Evolutionary conservation across 2,797 vertebrate species (phyloP).

Genomic region (Crypturellus tataupa): DNA sequence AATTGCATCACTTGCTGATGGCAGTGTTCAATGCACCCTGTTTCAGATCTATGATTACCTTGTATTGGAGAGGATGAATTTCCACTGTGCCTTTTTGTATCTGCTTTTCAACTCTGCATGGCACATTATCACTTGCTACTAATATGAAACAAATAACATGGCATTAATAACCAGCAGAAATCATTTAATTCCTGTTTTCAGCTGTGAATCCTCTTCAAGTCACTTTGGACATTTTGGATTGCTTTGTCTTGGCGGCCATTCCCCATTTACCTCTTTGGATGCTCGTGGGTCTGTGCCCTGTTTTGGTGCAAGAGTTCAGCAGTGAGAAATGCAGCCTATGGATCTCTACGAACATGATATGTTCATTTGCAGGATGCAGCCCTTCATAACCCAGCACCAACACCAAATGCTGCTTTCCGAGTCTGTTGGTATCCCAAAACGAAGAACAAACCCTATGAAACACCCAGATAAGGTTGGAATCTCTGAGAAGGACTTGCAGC

Average conservation of each 20-base stretch:
- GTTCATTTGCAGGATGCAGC: not conserved
- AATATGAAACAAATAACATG: not conserved
- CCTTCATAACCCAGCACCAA: not conserved
- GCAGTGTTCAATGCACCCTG: not conserved
- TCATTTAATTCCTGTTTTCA: conserved; percentile 28
- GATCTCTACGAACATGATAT: not conserved
- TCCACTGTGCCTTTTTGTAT: not conserved
- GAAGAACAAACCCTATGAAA: not conserved
- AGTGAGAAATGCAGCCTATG: fast-evolving
- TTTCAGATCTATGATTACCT: not conserved
- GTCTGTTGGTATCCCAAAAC: not conserved
- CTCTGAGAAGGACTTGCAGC: not conserved
- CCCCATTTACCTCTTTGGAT: not conserved
- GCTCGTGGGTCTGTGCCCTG: not conserved
- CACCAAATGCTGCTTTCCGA: not conserved
- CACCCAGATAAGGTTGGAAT: not conserved
- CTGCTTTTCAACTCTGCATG: conserved; percentile 41
- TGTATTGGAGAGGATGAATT: conserved; percentile 19
- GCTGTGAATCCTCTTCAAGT: conserved; percentile 10
- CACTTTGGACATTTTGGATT: not conserved
- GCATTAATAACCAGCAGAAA: conserved; percentile 23
- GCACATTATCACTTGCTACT: conserved; percentile 37
- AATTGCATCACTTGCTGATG: not conserved
- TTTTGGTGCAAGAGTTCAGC: not conserved
- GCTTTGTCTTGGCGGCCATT: not conserved